Conservation (phyloP, 2,113 vertebrate species). For the Ailurus styani region DNA sequence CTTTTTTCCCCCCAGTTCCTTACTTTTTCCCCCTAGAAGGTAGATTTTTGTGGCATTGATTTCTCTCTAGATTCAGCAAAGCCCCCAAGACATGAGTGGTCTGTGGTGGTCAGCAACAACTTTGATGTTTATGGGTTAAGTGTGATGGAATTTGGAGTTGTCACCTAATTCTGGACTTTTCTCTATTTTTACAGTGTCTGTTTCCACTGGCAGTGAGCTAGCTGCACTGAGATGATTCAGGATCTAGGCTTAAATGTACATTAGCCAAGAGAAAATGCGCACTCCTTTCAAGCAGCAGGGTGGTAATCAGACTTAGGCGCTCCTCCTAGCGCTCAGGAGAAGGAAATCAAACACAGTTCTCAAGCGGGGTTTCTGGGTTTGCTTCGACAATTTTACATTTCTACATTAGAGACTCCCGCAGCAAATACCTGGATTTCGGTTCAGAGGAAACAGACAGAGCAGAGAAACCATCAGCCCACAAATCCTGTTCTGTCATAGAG, state of each 20-base stretch:
- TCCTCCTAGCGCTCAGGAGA: not conserved
- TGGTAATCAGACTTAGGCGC: slow-evolving; percentile 12
- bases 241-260: accelerated
- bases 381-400: not conserved
- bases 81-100: too few species aligned
- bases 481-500: not conserved
- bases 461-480: not conserved
- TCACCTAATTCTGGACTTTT: accelerated
- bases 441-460: not conserved
- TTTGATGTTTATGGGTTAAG: accelerated
- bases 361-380: not conserved
- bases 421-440: not conserved
- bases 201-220: not conserved
- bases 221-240: accelerated
- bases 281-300: slow-evolving; percentile 32
- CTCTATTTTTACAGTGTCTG: too few species aligned
- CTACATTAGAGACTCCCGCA: not conserved
- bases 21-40: not conserved
- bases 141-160: accelerated
- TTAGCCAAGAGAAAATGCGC: not conserved
- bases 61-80: not conserved
- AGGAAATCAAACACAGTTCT: slow-evolving; percentile 1
- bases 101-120: accelerated
- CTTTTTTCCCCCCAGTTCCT: not conserved
- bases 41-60: not conserved